phyloP scores from a whole-genome alignment of 1,140 invertebrate genomes.

The Drosophila littoralis region DNA sequence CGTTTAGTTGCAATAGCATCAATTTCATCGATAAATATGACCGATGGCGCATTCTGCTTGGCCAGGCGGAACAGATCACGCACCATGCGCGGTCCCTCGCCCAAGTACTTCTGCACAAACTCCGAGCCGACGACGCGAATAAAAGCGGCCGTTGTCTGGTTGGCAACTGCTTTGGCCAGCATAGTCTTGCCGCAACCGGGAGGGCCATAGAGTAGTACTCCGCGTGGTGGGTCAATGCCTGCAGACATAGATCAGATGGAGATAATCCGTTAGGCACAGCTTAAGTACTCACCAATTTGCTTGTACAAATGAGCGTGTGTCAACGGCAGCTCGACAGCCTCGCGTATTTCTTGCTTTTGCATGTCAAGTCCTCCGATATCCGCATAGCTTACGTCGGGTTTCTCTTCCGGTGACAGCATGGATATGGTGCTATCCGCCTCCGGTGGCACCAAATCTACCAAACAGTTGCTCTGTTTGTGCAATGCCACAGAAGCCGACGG shows the following conservation, averaged over 20 bases:
- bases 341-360: slow-evolving; percentile 99
- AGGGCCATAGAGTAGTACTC: slow-evolving; percentile 99
- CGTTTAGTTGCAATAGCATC: slow-evolving; percentile 99
- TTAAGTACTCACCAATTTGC: slow-evolving; percentile 89
- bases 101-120: slow-evolving; percentile 99
- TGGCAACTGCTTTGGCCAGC: slow-evolving; percentile 99
- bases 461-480: slow-evolving; percentile 98
- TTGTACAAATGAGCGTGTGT: slow-evolving; percentile 99
- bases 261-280: not conserved
- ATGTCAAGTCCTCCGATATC: slow-evolving; percentile 99
- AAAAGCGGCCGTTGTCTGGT: slow-evolving; percentile 98
- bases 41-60: slow-evolving; percentile 99
- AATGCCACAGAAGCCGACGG: slow-evolving; percentile 98
- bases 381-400: slow-evolving; percentile 97
- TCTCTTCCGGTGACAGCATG: slow-evolving; percentile 97
- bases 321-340: slow-evolving; percentile 98
- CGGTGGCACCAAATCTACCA: slow-evolving; percentile 98
- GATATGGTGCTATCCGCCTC: slow-evolving; percentile 98
- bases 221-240: slow-evolving; percentile 96
- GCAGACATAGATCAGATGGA: not conserved
- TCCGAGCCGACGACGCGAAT: slow-evolving; percentile 99
- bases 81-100: slow-evolving; percentile 99
- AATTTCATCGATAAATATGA: slow-evolving; percentile 99
- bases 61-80: slow-evolving; percentile 99
- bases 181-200: slow-evolving; percentile 98